Evolutionary conservation across 1,140 invertebrate species (phyloP).

Genomic region (Acromyrmex heyeri): DNA sequence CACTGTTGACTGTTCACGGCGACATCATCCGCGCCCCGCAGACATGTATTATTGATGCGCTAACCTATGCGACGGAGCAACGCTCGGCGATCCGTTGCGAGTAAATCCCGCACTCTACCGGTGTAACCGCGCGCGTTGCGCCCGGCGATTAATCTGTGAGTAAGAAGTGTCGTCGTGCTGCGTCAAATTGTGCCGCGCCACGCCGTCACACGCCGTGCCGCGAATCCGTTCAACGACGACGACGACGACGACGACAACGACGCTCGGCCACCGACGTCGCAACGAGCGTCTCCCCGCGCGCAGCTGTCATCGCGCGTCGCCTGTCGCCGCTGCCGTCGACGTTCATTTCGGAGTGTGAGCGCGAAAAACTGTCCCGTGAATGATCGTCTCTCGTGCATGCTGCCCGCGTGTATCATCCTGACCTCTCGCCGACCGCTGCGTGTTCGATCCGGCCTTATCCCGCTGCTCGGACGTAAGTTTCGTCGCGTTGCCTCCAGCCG

Average conservation of each 20-base stretch:
- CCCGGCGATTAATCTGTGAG: background rate
- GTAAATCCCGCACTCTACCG: background rate
- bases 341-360: background rate
- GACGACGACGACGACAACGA: background rate
- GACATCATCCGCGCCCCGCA: constrained; percentile 50
- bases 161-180: background rate
- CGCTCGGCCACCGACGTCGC: constrained; percentile 2
- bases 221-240: background rate
- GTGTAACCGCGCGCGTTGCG: background rate
- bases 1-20: constrained; percentile 5
- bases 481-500: background rate
- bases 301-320: constrained; percentile 33
- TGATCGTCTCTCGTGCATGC: background rate
- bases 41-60: constrained; percentile 60
- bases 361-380: background rate
- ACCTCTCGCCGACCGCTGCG: background rate
- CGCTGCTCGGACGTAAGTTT: constrained; percentile 21
- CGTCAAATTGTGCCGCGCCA: background rate
- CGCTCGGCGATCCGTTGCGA: constrained; percentile 3
- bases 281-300: constrained; percentile 17
- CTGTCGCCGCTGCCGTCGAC: background rate
- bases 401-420: background rate
- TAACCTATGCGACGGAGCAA: constrained; percentile 51
- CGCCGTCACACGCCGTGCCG: background rate
- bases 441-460: background rate